Percentiles rank a stretch among this genome's conserved stretches.
These are phyloP conservation scores for Pseudococcus viburni DNA, from an alignment of 2,888 invertebrate genomes.

Conservation along the genomic window DNA sequence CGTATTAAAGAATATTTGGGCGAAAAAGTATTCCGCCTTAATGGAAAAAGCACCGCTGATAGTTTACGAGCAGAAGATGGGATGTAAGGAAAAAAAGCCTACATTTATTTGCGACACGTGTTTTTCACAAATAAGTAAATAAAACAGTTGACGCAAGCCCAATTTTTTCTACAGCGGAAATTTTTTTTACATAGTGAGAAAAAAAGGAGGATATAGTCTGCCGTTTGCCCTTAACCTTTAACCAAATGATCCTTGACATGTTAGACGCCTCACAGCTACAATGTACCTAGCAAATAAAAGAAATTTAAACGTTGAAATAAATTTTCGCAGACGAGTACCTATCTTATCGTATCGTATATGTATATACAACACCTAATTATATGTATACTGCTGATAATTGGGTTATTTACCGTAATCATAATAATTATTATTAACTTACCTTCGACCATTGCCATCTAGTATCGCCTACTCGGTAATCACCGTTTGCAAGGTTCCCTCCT, in stretches of 20 bases:
- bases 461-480: constrained; percentile 60
- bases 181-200: not conserved
- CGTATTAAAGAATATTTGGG: not conserved
- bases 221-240: constrained; percentile 44
- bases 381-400: constrained; percentile 35
- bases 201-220: constrained; percentile 38
- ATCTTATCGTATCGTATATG: not conserved
- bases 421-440: constrained; percentile 62
- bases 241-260: constrained; percentile 11
- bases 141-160: constrained; percentile 11
- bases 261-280: constrained; percentile 40
- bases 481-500: constrained; percentile 59
- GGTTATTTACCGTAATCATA: constrained; percentile 48
- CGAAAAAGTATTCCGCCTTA: not conserved
- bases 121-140: constrained; percentile 39
- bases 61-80: not conserved
- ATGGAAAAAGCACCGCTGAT: constrained; percentile 9
- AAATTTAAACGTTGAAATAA: constrained; percentile 22
- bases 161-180: constrained; percentile 1
- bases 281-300: not conserved
- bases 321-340: not conserved
- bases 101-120: constrained; percentile 10
- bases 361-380: constrained; percentile 22
- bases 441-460: constrained; percentile 66
- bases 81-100: not conserved